Percentiles rank a stretch among this genome's conserved stretches.
Conservation (phyloP, 2,888 invertebrate species). For the Caenorhabditis japonica region DNA sequence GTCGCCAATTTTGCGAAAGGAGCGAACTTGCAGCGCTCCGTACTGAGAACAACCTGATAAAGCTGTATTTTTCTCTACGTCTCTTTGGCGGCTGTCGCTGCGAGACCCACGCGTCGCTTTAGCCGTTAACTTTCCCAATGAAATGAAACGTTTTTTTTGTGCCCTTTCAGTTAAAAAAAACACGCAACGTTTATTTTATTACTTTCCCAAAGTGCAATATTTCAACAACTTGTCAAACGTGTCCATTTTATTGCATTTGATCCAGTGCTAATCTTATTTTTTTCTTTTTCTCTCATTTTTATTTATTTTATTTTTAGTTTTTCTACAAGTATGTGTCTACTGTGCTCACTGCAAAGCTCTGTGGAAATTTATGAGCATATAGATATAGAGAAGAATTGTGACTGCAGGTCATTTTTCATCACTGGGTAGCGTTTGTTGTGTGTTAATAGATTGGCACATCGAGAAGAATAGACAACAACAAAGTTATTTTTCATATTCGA, state of each 20-base stretch:
- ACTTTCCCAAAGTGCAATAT: conserved; percentile 21
- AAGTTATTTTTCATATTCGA: conserved; percentile 46
- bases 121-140: too few species aligned
- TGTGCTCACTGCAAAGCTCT: not conserved
- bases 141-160: too few species aligned
- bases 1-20: too few species aligned
- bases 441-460: too few species aligned
- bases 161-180: too few species aligned
- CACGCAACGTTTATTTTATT: not conserved
- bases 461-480: conserved; percentile 41
- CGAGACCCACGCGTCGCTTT: too few species aligned
- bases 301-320: not conserved
- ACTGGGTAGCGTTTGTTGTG: conserved; percentile 4
- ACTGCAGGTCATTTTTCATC: conserved; percentile 48
- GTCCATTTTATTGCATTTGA: conserved; percentile 33
- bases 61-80: too few species aligned
- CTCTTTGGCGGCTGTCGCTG: too few species aligned
- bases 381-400: conserved; percentile 11
- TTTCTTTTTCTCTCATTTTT: conserved; percentile 3
- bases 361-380: conserved; percentile 11
- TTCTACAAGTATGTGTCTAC: not conserved
- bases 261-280: conserved; percentile 31
- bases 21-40: too few species aligned
- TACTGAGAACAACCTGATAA: too few species aligned
- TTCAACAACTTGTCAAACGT: conserved; percentile 34